A percentile compares a stretch with the other conserved stretches of the same genome.
These are phyloP conservation scores for Proterorhinus semilunaris DNA, from an alignment of 2,113 vertebrate genomes.

Conservation along the genomic window DNA sequence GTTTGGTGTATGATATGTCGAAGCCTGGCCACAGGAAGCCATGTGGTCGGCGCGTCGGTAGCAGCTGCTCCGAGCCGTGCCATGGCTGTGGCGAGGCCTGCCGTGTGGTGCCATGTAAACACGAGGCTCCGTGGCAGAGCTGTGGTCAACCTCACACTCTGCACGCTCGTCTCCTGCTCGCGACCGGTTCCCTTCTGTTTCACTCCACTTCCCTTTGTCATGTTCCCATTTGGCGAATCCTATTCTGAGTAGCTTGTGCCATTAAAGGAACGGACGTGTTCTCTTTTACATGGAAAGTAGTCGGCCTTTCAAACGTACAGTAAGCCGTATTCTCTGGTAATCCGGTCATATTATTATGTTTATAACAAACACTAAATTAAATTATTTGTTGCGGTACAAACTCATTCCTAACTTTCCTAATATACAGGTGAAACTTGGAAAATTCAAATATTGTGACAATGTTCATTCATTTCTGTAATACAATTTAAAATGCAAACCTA, in stretches of 20 bases:
- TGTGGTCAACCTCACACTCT: conserved; percentile 56
- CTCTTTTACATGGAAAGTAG: background rate
- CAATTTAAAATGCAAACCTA: too few species aligned
- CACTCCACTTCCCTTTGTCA: background rate
- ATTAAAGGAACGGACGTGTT: background rate
- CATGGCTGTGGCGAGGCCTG: conserved; percentile 49
- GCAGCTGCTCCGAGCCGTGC: conserved; percentile 29
- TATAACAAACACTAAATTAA: too few species aligned
- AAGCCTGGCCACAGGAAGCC: conserved; percentile 37
- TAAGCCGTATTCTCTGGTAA: too few species aligned
- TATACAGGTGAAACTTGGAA: too few species aligned
- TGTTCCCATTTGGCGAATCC: background rate
- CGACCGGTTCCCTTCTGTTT: background rate
- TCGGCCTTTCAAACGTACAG: background rate
- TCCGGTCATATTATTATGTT: too few species aligned
- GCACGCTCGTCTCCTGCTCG: background rate
- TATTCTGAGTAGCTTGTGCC: background rate
- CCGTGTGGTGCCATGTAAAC: conserved; percentile 53
- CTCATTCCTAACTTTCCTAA: too few species aligned
- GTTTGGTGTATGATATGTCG: conserved; percentile 37
- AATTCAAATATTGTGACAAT: too few species aligned
- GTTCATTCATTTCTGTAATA: too few species aligned
- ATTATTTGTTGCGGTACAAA: too few species aligned
- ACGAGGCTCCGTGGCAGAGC: conserved; percentile 47
- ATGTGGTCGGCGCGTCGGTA: conserved; percentile 31